Base-by-base conservation (phyloP, 2,797 vertebrate species). In the Sebastes cheni region DNA sequence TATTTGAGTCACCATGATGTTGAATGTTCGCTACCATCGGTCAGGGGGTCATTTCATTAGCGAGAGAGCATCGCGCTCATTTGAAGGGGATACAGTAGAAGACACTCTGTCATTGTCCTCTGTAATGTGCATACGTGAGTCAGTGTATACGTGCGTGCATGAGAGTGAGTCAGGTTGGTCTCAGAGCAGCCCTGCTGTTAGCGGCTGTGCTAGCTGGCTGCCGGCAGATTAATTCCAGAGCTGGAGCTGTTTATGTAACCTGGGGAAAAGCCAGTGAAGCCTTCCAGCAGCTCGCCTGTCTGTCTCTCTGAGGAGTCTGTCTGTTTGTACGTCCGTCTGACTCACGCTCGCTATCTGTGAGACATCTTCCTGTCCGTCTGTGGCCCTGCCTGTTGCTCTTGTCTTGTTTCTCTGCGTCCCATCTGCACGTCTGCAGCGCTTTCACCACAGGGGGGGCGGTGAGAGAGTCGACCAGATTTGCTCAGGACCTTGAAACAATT, bases 211-310 rank as follows among this genome's bases (percentile, higher is more conserved):
- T 88, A 70, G 80, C 87, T 83, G 46, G 73, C 84, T 86, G 86
- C 80, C 79, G 76, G 80, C 81, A 92, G 92, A 93, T 92, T 89
- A 90, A 88, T 66, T 90, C 88, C 85, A 92, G 90, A 90, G 86
- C 88, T 77, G 86, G 82, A 83, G 75, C 86, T 91, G 88, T 93
- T 95, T 93, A 92, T 88, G 87, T 93, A 94, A 94, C 91, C 83
- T 85, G 89, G 89, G 82, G 81, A 89, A 84, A 59, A 89, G 86
- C 79, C 87, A 90, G 87, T 36, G 81, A 79, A 81, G 72, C 81
- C 81, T 88, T 88, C 85, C 85, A 87, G 89, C 85, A 80, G 81
- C 62, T 74, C 22, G 80, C 62, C 86, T 88, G 79, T 75, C 82
- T 87, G 75, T 81, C 86, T 81, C 61, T 80, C 75, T 73, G 73